Conservation (phyloP, 2,113 vertebrate genomes). For the Cricetomys ansorgei region DNA sequence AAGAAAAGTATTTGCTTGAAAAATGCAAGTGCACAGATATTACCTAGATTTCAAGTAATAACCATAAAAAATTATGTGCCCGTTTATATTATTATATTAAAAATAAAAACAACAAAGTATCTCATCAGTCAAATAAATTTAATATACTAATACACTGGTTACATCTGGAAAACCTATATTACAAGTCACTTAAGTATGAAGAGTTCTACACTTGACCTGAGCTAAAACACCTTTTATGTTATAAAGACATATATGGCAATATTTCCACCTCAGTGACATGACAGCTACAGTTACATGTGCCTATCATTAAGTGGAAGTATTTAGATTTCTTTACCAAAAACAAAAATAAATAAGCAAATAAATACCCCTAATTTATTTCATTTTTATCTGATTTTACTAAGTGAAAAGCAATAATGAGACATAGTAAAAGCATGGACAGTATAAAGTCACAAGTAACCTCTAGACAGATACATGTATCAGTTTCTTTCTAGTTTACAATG, state of each 20-base stretch:
- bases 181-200: too few relatives aligned
- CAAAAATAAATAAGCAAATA: neutral
- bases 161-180: slow-evolving; percentile 18
- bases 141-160: neutral
- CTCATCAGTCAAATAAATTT: neutral
- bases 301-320: neutral
- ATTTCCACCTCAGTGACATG: neutral
- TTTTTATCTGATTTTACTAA: slow-evolving; percentile 52
- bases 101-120: neutral
- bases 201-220: too few relatives aligned
- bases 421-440: slow-evolving; percentile 47
- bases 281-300: slow-evolving; percentile 9
- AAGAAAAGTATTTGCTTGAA: neutral
- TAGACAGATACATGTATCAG: slow-evolving; percentile 11
- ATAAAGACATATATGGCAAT: slow-evolving; percentile 7
- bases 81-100: too few relatives aligned
- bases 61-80: neutral
- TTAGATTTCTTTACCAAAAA: slow-evolving; percentile 37
- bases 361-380: slow-evolving; percentile 1
- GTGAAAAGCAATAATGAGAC: neutral
- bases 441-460: slow-evolving; percentile 40
- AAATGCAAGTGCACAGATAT: slow-evolving; percentile 33
- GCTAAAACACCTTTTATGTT: neutral
- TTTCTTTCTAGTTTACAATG: neutral
- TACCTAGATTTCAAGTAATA: slow-evolving; percentile 27